These are phyloP conservation scores for Reticulitermes lucifugus DNA, from an alignment of 2,888 invertebrate genomes.

Conservation along the genomic window DNA sequence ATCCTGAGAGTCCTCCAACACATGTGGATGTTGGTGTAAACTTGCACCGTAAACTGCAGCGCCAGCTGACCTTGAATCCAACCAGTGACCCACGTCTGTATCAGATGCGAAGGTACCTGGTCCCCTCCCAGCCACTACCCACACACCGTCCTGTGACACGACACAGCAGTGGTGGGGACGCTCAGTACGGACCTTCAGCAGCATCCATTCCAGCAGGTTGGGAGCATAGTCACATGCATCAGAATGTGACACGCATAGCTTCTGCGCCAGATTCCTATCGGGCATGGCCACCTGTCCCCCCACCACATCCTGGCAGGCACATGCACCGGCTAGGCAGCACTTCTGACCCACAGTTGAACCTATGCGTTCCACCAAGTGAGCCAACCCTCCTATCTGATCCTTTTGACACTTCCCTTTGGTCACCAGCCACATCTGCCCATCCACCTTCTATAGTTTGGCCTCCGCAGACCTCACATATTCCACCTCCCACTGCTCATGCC, in stretches of 20 bases:
- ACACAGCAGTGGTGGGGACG: slow-evolving; percentile 45
- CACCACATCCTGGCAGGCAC: slow-evolving; percentile 58
- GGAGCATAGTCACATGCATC: slow-evolving; percentile 61
- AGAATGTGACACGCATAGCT: slow-evolving; percentile 78
- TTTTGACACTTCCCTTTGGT: slow-evolving; percentile 51
- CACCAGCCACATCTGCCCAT: slow-evolving; percentile 60
- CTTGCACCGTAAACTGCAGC: slow-evolving; percentile 81
- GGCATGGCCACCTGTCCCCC: slow-evolving; percentile 62
- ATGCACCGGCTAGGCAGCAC: slow-evolving; percentile 67
- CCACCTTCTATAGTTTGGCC: slow-evolving; percentile 54
- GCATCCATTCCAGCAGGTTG: slow-evolving; percentile 55
- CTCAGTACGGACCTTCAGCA: slow-evolving; percentile 20
- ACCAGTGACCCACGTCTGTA: slow-evolving; percentile 78
- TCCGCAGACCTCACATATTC: slow-evolving; percentile 44
- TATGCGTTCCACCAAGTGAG: slow-evolving; percentile 62
- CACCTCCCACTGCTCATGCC: slow-evolving; percentile 61
- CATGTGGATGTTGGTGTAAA: slow-evolving; percentile 63
- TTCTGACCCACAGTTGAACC: slow-evolving; percentile 75
- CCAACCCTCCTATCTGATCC: slow-evolving; percentile 51
- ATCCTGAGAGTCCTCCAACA: slow-evolving; percentile 52
- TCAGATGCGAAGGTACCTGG: slow-evolving; percentile 60
- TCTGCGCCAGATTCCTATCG: slow-evolving; percentile 77
- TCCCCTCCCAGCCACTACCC: slow-evolving; percentile 55
- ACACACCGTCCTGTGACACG: slow-evolving; percentile 54
- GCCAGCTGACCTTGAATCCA: slow-evolving; percentile 87